A percentile compares a stretch with the other conserved stretches of the same genome.
phyloP scores from a whole-genome alignment of 2,797 vertebrate genomes.

The Syndactyla subalaris region DNA sequence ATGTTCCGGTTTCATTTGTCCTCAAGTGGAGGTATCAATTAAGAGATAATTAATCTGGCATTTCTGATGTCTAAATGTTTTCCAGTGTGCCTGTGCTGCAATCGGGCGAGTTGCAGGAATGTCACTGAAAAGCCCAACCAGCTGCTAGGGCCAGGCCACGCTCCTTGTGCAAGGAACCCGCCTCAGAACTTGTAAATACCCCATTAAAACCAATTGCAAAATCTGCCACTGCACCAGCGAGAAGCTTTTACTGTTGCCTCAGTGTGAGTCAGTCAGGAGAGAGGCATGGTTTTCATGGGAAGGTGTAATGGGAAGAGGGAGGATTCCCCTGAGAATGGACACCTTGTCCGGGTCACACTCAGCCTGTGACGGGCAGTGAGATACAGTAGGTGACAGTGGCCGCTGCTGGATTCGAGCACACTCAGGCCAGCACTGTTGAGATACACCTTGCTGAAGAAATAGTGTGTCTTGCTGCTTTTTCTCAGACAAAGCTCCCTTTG shows the following conservation, averaged over 20 bases:
- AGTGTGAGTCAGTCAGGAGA: neutral
- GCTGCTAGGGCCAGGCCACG: neutral
- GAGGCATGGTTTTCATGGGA: neutral
- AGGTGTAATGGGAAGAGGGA: neutral
- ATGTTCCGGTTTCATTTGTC: constrained; percentile 51
- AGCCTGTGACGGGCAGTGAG: neutral
- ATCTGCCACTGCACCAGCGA: neutral
- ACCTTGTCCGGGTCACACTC: neutral
- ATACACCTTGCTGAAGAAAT: neutral
- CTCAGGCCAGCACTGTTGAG: neutral
- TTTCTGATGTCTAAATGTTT: constrained; percentile 52
- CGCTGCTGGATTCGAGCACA: rapidly evolving
- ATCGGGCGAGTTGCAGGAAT: neutral
- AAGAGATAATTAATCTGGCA: constrained; percentile 48
- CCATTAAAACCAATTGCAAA: constrained; percentile 50
- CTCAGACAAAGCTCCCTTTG: neutral
- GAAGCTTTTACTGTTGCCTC: neutral
- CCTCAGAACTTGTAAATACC: neutral
- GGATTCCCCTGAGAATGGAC: neutral
- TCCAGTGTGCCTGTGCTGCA: constrained; percentile 17
- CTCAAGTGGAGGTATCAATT: constrained; percentile 60
- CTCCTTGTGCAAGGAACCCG: constrained; percentile 25
- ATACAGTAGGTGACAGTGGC: neutral
- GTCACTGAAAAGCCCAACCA: constrained; percentile 2
- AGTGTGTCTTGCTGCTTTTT: neutral